These are phyloP conservation scores for Thelaira solivaga DNA, from an alignment of 2,888 invertebrate species.

Conservation along the genomic window DNA sequence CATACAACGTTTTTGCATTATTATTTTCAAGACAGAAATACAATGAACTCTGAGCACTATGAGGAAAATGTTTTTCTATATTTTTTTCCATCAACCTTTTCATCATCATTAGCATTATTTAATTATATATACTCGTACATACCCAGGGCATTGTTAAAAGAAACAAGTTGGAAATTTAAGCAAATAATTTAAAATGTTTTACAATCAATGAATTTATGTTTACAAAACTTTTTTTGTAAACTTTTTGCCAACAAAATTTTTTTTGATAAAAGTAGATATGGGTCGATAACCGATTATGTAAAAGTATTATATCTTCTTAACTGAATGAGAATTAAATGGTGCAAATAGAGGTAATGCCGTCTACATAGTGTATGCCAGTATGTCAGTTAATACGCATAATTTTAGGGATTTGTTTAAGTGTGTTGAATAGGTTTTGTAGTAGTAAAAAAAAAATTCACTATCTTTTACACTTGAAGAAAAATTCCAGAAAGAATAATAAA, in stretches of 20 bases:
- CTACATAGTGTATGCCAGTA: background rate
- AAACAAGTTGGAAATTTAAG: background rate
- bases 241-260: background rate
- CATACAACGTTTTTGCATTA: background rate
- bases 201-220: background rate
- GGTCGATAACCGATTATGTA: conserved; percentile 50
- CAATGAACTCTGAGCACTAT: conserved; percentile 23
- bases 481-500: too few species aligned
- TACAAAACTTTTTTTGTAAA: background rate
- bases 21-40: background rate
- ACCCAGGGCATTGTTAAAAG: too few species aligned
- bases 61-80: conserved; percentile 12
- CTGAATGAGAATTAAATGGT: conserved; percentile 40
- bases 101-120: background rate
- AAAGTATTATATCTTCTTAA: conserved; percentile 12
- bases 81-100: background rate
- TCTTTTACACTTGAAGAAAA: background rate
- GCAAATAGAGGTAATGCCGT: conserved; percentile 35
- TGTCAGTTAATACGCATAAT: conserved; percentile 4
- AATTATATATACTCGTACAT: too few species aligned
- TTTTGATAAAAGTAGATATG: conserved; percentile 7
- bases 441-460: background rate
- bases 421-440: background rate
- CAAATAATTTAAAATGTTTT: conserved; percentile 11
- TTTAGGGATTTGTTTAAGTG: conserved; percentile 6